Percentiles rank a stretch among this genome's conserved stretches.
These are phyloP conservation scores for Lacanobia wlatinum DNA, from an alignment of 2,888 invertebrate species.

Conservation along the genomic window DNA sequence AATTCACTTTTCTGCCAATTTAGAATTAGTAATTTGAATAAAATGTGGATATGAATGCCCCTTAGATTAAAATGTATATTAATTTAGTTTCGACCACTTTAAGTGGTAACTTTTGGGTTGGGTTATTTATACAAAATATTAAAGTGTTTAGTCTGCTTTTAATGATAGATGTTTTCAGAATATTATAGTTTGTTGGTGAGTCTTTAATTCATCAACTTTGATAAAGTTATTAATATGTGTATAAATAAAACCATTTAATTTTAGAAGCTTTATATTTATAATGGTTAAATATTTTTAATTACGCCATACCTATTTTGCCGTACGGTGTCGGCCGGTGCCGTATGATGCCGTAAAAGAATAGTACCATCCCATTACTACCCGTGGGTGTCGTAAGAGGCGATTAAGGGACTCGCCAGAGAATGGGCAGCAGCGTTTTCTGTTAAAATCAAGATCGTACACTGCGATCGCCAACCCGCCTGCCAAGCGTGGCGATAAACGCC, in stretches of 20 bases:
- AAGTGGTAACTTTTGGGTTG: conserved; percentile 32
- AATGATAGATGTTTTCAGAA: conserved; percentile 1
- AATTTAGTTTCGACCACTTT: conserved; percentile 22
- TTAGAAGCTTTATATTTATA: too few species aligned
- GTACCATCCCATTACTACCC: too few species aligned
- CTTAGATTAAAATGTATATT: conserved; percentile 18
- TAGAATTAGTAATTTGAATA: conserved; percentile 23
- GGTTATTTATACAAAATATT: conserved; percentile 10
- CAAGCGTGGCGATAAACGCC: too few species aligned
- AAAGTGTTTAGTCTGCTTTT: conserved; percentile 12
- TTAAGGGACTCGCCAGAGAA: too few species aligned
- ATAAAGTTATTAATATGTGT: not conserved
- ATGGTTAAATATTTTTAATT: too few species aligned
- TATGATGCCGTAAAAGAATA: too few species aligned
- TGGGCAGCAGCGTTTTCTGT: too few species aligned
- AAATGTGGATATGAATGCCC: conserved; percentile 1
- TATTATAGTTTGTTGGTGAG: conserved; percentile 3
- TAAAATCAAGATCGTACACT: too few species aligned
- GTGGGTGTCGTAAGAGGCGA: too few species aligned
- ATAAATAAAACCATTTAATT: not conserved
- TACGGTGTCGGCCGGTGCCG: too few species aligned
- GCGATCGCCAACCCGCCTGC: too few species aligned
- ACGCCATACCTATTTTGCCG: too few species aligned
- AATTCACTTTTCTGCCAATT: not conserved
- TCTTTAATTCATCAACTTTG: conserved; percentile 1